These are phyloP conservation scores for Bombus superbus DNA, from an alignment of 1,140 invertebrate species.

Conservation along the genomic window DNA sequence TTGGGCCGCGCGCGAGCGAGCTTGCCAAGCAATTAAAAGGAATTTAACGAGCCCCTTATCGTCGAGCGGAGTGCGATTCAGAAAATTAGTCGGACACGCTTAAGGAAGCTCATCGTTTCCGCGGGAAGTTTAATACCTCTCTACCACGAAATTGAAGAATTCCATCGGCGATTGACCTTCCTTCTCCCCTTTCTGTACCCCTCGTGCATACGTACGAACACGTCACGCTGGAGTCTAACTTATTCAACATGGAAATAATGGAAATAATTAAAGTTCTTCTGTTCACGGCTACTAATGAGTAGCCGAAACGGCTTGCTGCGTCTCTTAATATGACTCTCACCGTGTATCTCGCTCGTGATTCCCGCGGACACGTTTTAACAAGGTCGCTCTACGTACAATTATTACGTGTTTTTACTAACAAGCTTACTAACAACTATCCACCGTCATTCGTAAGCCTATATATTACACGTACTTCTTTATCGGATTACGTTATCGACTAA, in stretches of 20 bases:
- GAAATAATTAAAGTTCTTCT: slow-evolving; percentile 59
- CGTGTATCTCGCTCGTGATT: slow-evolving; percentile 4
- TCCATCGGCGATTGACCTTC: slow-evolving; percentile 49
- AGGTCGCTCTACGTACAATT: slow-evolving; percentile 47
- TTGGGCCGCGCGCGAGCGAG: not conserved
- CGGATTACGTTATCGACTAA: not conserved
- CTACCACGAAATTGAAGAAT: slow-evolving; percentile 66
- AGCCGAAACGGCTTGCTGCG: slow-evolving; percentile 58
- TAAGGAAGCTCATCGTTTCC: slow-evolving; percentile 69
- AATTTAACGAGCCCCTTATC: slow-evolving; percentile 65
- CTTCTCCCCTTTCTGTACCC: not conserved
- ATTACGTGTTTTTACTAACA: not conserved
- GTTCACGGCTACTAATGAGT: slow-evolving; percentile 57
- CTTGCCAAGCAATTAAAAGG: slow-evolving; percentile 58
- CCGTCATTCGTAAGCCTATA: not conserved
- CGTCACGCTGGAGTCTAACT: slow-evolving; percentile 54
- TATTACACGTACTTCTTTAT: too few relatives aligned
- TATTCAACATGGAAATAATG: slow-evolving; percentile 53
- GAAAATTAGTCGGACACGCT: slow-evolving; percentile 69
- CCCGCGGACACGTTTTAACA: slow-evolving; percentile 28
- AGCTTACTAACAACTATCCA: too few relatives aligned
- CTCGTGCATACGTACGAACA: not conserved
- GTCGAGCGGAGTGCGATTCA: slow-evolving; percentile 44
- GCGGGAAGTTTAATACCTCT: slow-evolving; percentile 55
- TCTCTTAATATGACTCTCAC: slow-evolving; percentile 44